Evolutionary conservation across 2,113 vertebrate genomes (phyloP).

Genomic region (Agelaius tricolor): DNA sequence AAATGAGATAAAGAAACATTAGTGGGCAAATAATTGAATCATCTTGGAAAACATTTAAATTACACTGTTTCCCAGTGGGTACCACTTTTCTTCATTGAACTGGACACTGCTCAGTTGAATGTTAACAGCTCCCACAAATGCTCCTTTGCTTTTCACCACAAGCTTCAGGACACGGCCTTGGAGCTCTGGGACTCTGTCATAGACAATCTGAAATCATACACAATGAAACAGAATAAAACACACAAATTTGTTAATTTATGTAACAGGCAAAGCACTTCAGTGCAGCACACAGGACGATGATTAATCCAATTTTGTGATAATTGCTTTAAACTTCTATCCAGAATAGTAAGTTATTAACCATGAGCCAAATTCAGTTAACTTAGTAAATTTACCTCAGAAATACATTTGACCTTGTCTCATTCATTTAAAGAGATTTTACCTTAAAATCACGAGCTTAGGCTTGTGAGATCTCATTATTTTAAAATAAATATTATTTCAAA

Average conservation of each 20-base stretch:
- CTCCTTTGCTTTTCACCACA: constrained; percentile 82
- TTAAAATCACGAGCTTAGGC: background rate
- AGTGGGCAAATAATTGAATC: constrained; percentile 36
- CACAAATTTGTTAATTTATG: background rate
- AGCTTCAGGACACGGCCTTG: constrained; percentile 78
- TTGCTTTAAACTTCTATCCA: background rate
- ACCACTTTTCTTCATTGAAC: constrained; percentile 82
- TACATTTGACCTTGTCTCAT: background rate
- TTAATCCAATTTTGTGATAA: background rate
- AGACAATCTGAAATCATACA: constrained; percentile 76
- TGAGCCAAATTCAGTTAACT: background rate
- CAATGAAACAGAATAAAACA: background rate
- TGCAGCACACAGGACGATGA: background rate
- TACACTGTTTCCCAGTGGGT: constrained; percentile 76
- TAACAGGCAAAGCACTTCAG: background rate
- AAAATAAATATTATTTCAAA: background rate
- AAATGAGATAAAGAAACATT: background rate
- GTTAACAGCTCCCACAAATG: constrained; percentile 79
- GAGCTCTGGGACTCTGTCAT: constrained; percentile 68
- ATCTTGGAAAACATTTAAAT: constrained; percentile 63
- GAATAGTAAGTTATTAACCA: background rate
- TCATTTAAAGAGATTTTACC: background rate
- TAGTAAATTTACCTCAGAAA: background rate
- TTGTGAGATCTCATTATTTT: background rate
- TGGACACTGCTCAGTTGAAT: constrained; percentile 73